Evolutionary conservation across 1,140 invertebrate genomes (phyloP).

Genomic region (Lanistes nyassanus): DNA sequence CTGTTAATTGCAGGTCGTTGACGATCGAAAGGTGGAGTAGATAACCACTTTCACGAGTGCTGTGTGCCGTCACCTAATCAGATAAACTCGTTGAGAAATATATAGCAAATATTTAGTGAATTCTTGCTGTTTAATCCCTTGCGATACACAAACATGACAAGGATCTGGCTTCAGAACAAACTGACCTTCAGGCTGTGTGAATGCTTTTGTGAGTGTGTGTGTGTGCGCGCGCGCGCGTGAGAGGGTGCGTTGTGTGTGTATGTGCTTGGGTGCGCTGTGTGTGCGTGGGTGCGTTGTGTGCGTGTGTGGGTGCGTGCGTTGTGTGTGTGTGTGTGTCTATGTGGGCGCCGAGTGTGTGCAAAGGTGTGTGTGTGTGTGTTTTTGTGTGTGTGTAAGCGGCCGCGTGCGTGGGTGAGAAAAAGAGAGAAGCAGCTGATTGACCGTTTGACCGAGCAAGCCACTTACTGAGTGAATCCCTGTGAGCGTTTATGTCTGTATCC

Average conservation of each 20-base stretch:
- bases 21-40: no score
- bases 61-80: no score
- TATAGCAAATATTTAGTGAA: not conserved
- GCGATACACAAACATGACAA: not conserved
- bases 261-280: conserved; percentile 4
- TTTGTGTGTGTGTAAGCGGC: not conserved
- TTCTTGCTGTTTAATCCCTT: not conserved
- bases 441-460: not conserved
- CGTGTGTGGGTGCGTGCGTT: conserved; percentile 9
- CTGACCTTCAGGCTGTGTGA: not conserved
- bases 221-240: not conserved
- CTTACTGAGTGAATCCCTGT: not conserved
- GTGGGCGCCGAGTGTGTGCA: not conserved
- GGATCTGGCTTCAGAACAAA: not conserved
- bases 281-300: no score
- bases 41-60: no score
- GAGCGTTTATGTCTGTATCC: not conserved
- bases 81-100: not conserved
- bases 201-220: not conserved
- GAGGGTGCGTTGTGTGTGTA: not conserved
- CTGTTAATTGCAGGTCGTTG: no score
- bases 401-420: not conserved
- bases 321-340: not conserved
- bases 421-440: not conserved
- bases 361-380: conserved; percentile 2